A percentile compares a stretch with the other conserved stretches of the same genome.
phyloP scores from a whole-genome alignment of 1,140 invertebrate species.

The Cyclargus thomasi region DNA sequence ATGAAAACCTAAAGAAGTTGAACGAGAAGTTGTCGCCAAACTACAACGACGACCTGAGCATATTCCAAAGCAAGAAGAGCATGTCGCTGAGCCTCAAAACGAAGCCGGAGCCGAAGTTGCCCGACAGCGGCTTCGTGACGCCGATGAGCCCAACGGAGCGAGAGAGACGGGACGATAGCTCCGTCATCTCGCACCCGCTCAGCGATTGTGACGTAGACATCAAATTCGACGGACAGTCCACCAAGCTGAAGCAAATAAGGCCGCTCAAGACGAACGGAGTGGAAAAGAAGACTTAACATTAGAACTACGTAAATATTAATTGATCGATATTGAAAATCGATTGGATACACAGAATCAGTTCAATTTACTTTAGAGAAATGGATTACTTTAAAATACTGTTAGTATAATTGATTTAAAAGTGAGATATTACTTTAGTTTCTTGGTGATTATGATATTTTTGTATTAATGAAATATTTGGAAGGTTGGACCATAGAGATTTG shows the following conservation, averaged over 20 bases:
- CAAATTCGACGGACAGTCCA: conserved; percentile 68
- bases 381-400: no score
- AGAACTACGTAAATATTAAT: neutral
- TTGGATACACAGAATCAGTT: no score
- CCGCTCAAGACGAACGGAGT: conserved; percentile 33
- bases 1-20: conserved; percentile 62
- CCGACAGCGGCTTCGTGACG: conserved; percentile 57
- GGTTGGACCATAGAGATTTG: no score
- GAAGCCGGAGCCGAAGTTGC: conserved; percentile 37
- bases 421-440: no score
- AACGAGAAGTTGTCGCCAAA: conserved; percentile 48
- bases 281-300: conserved; percentile 6
- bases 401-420: no score
- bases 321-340: neutral
- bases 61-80: conserved; percentile 49
- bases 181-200: conserved; percentile 69
- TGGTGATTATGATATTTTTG: no score
- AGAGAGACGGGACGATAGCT: conserved; percentile 43
- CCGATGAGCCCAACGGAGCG: conserved; percentile 47
- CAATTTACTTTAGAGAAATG: no score
- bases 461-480: no score
- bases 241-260: conserved; percentile 66
- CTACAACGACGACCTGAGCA: conserved; percentile 53
- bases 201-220: conserved; percentile 73
- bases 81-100: conserved; percentile 58